A percentile compares a stretch with the other conserved stretches of the same genome.
Conservation (phyloP, 2,888 invertebrate genomes). For the Cactoblastis cactorum region DNA sequence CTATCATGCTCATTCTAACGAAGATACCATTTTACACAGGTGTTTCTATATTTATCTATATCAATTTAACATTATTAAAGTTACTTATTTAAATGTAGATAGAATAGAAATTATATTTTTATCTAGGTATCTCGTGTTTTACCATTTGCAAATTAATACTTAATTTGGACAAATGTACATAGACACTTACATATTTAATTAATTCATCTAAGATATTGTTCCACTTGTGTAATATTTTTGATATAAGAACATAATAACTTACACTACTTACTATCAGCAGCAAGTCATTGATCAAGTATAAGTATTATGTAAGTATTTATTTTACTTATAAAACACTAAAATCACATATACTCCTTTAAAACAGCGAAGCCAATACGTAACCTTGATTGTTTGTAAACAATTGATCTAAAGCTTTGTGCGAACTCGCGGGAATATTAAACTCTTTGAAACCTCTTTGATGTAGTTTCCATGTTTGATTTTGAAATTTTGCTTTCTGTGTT, state of each 20-base stretch:
- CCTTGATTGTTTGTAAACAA: constrained; percentile 5
- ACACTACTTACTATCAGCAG: no score
- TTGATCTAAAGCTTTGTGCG: constrained; percentile 6
- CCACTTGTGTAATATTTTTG: no score
- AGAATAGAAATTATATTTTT: no score
- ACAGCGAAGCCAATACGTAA: neutral
- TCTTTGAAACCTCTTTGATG: constrained; percentile 11
- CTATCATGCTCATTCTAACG: constrained; percentile 20
- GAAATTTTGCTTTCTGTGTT: constrained; percentile 9
- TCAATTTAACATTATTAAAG: no score
- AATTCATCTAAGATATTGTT: no score
- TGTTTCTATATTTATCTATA: constrained; percentile 17
- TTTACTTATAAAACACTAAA: neutral
- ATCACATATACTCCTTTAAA: neutral
- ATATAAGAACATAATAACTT: no score
- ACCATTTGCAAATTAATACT: no score
- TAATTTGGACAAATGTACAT: no score
- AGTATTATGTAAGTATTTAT: neutral
- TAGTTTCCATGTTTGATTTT: constrained; percentile 8
- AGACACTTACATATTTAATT: no score
- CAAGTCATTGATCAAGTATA: no score
- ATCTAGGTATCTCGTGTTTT: no score
- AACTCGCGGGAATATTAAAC: constrained; percentile 7
- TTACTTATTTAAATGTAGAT: no score
- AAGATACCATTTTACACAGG: constrained; percentile 16